Evolutionary conservation across 2,888 invertebrate species (phyloP).

Genomic region (Scelioninae gen. 1): DNA sequence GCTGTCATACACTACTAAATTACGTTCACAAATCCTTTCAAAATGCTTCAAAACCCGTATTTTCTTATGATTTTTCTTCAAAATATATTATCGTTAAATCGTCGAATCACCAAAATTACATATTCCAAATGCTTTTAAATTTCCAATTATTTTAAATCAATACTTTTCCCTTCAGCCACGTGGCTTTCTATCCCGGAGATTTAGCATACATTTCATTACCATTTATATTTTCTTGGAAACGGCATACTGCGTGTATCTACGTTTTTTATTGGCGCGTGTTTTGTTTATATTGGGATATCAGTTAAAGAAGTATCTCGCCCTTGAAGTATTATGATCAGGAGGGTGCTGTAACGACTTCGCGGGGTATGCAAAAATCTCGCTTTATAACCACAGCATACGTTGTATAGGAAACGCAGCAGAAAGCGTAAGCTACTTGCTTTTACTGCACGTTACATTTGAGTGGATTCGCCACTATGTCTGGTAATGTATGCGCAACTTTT

Average conservation of each 20-base stretch:
- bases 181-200: neutral
- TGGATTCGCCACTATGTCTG: conserved; percentile 64
- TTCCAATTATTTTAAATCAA: conserved; percentile 8
- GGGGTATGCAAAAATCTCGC: conserved; percentile 60
- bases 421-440: conserved; percentile 67
- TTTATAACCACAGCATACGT: conserved; percentile 65
- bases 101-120: neutral
- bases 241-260: neutral
- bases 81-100: neutral
- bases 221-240: conserved; percentile 12
- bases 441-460: conserved; percentile 69
- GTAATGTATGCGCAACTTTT: conserved; percentile 70
- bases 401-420: conserved; percentile 50
- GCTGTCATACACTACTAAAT: too few species aligned
- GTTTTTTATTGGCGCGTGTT: neutral
- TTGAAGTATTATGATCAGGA: conserved; percentile 46
- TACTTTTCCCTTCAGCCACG: neutral
- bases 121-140: neutral
- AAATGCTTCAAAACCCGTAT: conserved; percentile 4
- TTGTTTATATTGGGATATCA: conserved; percentile 44
- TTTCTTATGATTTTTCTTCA: conserved; percentile 8
- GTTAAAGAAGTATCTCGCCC: conserved; percentile 44
- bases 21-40: conserved; percentile 32
- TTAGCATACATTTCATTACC: conserved; percentile 14
- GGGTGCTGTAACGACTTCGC: conserved; percentile 49